phyloP scores from a whole-genome alignment of 2,113 vertebrate species.

The Tricholaema leucomelas region DNA sequence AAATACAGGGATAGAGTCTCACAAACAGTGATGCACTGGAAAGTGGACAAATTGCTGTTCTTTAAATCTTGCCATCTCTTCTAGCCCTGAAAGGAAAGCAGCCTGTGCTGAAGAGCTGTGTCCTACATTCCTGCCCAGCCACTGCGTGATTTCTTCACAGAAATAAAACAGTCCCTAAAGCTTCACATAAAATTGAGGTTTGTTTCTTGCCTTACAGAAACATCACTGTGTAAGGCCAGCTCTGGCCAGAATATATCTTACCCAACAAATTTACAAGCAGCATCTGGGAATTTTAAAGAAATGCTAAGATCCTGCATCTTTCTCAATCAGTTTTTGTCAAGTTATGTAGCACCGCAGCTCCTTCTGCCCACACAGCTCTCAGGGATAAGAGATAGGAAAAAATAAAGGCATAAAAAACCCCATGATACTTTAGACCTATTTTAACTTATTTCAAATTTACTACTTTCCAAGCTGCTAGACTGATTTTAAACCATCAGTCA shows the following conservation, averaged over 20 bases:
- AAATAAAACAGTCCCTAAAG: background rate
- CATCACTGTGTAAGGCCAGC: background rate
- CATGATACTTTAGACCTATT: background rate
- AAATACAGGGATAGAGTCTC: background rate
- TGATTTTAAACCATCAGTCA: background rate
- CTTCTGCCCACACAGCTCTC: background rate
- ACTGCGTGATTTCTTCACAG: conserved; percentile 7
- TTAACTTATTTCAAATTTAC: background rate
- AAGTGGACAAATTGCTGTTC: background rate
- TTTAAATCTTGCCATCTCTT: conserved; percentile 16
- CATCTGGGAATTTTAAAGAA: background rate
- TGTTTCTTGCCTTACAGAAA: background rate
- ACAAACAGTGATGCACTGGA: fast-evolving
- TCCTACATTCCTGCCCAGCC: conserved; percentile 31
- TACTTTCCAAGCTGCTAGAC: background rate
- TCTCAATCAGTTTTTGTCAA: background rate
- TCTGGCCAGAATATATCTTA: background rate
- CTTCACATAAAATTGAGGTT: background rate
- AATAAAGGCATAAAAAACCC: background rate
- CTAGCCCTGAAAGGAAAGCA: background rate
- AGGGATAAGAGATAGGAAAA: background rate
- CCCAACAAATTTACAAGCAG: background rate
- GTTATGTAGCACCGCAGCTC: background rate
- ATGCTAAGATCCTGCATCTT: background rate
- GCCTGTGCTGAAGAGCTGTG: background rate